A percentile compares a stretch with the other conserved stretches of the same genome.
phyloP scores from a whole-genome alignment of 2,888 invertebrate genomes.

The Drosophila sordidapex region DNA sequence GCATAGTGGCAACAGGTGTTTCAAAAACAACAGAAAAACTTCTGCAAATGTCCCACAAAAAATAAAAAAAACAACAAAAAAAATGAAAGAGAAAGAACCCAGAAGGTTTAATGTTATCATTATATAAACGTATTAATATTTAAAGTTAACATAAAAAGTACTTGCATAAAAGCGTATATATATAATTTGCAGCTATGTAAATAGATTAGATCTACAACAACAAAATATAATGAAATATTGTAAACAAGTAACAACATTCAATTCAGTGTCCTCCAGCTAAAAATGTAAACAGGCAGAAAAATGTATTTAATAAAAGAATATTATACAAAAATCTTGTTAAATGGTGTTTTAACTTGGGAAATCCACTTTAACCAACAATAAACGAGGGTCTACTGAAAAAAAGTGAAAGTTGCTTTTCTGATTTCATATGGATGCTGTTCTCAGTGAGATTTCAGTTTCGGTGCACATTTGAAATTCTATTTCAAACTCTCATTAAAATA shows the following conservation, averaged over 20 bases:
- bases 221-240: slow-evolving; percentile 40
- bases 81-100: background rate
- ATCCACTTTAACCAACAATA: background rate
- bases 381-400: background rate
- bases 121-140: slow-evolving; percentile 38
- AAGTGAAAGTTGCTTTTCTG: slow-evolving; percentile 15
- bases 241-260: slow-evolving; percentile 69
- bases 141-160: slow-evolving; percentile 28
- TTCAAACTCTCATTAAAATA: slow-evolving; percentile 83
- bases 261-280: slow-evolving; percentile 79
- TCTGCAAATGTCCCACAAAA: slow-evolving; percentile 16
- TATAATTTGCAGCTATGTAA: slow-evolving; percentile 64
- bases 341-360: slow-evolving; percentile 1
- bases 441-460: slow-evolving; percentile 28
- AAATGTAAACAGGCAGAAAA: slow-evolving; percentile 67
- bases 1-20: slow-evolving; percentile 71
- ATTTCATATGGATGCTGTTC: slow-evolving; percentile 4
- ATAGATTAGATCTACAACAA: slow-evolving; percentile 55
- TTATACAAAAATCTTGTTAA: slow-evolving; percentile 29
- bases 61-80: slow-evolving; percentile 4
- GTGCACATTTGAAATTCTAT: slow-evolving; percentile 72
- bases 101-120: slow-evolving; percentile 39
- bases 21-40: slow-evolving; percentile 65
- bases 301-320: slow-evolving; percentile 69
- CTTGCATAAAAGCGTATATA: slow-evolving; percentile 37